phyloP scores from a whole-genome alignment of 2,113 vertebrate species.

The Actenoides hombroni region DNA sequence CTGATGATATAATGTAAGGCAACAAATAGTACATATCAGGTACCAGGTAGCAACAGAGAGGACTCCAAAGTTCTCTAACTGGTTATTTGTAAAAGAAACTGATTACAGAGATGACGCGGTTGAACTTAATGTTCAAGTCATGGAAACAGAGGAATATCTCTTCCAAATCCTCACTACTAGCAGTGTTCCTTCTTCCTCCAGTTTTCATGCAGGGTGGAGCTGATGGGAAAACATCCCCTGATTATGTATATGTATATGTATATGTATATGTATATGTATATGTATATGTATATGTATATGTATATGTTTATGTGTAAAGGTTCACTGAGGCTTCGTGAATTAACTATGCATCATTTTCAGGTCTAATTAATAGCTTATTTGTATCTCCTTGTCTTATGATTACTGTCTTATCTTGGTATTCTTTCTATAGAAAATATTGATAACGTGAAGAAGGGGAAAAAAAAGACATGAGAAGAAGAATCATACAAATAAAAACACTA shows the following conservation, averaged over 20 bases:
- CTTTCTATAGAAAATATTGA: neutral
- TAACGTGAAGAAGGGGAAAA: neutral
- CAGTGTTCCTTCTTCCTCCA: neutral
- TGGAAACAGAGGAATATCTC: neutral
- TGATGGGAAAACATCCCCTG: neutral
- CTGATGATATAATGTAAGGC: neutral
- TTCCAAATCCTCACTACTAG: rapidly evolving
- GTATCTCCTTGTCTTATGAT: neutral
- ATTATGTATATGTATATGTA: neutral
- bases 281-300: no score
- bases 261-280: no score
- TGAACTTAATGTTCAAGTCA: neutral
- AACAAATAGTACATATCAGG: neutral
- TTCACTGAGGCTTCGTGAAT: neutral
- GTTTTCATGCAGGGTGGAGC: neutral
- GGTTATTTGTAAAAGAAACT: neutral
- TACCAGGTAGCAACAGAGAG: neutral
- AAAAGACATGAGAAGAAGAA: neutral
- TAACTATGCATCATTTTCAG: neutral
- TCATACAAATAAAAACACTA: neutral
- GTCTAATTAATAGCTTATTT: neutral
- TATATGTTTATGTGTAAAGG: neutral
- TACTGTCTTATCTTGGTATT: neutral
- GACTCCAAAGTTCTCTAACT: neutral
- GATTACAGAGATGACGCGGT: neutral